Evolutionary conservation across 2,797 vertebrate genomes (phyloP), one percentile per base, ranked within the genome.

Genomic region (Hipposideros larvatus): DNA sequence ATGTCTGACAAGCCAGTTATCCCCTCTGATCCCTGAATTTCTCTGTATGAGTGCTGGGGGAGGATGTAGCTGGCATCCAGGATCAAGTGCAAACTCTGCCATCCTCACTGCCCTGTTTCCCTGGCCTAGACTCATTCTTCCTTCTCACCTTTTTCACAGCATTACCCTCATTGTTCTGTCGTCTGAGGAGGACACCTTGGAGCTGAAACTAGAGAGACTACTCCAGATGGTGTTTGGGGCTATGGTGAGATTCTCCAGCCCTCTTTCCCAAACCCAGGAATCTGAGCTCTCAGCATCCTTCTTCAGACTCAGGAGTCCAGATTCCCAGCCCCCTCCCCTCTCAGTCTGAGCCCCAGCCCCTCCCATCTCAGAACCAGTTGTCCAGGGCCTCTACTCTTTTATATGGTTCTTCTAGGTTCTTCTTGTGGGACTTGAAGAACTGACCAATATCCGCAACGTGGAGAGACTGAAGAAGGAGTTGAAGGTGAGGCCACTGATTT

Each of bases 381-480:
- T 66, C 48, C 51, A 24, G 22, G 37, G 14, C 11, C 13, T 53
- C 16, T 34, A 3, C 19, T 74, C 34, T 88, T 55, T 26, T 84
- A 1, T 43, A 28, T 90, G 59, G 1, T 75, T 93, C 11, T 95
- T 97, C 19, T 82, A 98, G 98, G 98, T 98, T 97, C 98, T 99
- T 92, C 98, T 99, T 66, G 97, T 99, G 96, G 99, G 99, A 22
- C 98, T 99, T 92, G 99, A 99, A 11, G 99, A 99, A 96, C 96
- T 99, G 96, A 98, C 97, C 4, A 99, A 98, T 41, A 96, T 99
- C 70, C 99, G 99, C 80, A 99, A 99, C 0, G 98, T 99, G 7
- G 99, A 99, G 98, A 99, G 99, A 68, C 97, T 99, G 51, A 99
- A 99, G 98, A 99, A 99, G 95, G 99, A 99, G 82, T 85, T 99